phyloP scores from a whole-genome alignment of 2,797 vertebrate genomes.

The Chaetophractus vellerosus region DNA sequence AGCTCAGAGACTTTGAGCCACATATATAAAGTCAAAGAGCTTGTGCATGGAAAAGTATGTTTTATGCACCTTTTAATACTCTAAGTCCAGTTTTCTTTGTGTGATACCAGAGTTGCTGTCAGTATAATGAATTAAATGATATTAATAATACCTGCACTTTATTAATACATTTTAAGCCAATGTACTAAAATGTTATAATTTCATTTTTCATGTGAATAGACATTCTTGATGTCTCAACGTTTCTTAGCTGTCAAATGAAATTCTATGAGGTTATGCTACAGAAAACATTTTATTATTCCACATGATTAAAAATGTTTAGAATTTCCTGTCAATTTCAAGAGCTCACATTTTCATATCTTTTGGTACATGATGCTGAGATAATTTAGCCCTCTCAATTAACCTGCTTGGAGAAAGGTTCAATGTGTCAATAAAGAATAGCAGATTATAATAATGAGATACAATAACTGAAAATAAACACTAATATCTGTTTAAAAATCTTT shows the following conservation, averaged over 20 bases:
- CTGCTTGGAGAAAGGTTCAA: neutral
- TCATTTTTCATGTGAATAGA: neutral
- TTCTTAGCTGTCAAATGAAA: conserved; percentile 16
- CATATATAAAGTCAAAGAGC: neutral
- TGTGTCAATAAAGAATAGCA: neutral
- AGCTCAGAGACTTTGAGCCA: neutral
- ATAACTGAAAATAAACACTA: conserved; percentile 23
- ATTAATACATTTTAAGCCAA: neutral
- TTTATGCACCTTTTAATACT: neutral
- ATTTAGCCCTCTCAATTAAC: neutral
- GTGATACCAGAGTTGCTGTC: neutral
- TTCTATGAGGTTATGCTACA: neutral
- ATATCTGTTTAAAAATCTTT: neutral
- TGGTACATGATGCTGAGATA: neutral
- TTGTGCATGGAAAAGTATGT: neutral
- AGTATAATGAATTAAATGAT: neutral
- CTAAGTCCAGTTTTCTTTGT: neutral
- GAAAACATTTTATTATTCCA: neutral
- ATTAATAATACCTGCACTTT: neutral
- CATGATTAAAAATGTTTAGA: neutral
- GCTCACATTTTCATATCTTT: neutral
- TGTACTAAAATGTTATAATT: neutral
- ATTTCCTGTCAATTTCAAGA: neutral
- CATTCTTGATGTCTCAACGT: neutral
- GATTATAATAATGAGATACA: neutral